Percentiles rank a stretch among this genome's conserved stretches.
Conservation (phyloP, 30 jellyfish, hydroid and myxozoan genomes). For the Hydractinia echinata region DNA sequence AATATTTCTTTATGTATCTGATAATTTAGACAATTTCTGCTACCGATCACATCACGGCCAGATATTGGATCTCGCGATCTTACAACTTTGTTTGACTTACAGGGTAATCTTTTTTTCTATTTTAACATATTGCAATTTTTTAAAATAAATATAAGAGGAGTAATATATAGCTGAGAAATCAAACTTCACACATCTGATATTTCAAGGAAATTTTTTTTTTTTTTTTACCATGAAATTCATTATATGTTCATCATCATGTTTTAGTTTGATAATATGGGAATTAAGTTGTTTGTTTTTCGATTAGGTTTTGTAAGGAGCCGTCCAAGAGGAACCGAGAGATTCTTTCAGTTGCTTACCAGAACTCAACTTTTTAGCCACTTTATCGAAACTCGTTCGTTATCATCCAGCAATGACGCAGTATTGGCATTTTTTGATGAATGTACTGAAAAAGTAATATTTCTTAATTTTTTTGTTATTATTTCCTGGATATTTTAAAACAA, state of each 20-base stretch:
- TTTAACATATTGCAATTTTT: neutral
- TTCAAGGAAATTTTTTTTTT: too few species aligned
- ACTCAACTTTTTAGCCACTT: conserved; percentile 87
- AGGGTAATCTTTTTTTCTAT: conserved; percentile 38
- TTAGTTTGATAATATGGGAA: too few species aligned
- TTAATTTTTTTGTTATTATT: conserved; percentile 21
- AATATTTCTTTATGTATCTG: neutral
- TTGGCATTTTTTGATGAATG: conserved; percentile 96
- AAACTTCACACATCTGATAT: too few species aligned
- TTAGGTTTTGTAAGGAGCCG: conserved; percentile 88
- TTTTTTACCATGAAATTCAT: too few species aligned
- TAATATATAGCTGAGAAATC: too few species aligned
- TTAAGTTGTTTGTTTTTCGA: neutral
- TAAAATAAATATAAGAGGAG: too few species aligned
- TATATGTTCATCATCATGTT: too few species aligned
- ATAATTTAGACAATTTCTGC: conserved; percentile 63
- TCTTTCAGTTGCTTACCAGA: conserved; percentile 51
- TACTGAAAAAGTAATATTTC: conserved; percentile 72
- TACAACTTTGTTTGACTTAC: conserved; percentile 76
- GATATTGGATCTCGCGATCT: conserved; percentile 84
- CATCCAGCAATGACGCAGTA: conserved; percentile 73
- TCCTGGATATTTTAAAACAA: conserved; percentile 27
- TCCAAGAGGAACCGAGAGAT: conserved; percentile 82
- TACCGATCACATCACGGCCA: conserved; percentile 88
- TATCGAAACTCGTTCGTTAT: conserved; percentile 74